These are phyloP conservation scores for Onychomys leucogaster DNA, from an alignment of 2,797 vertebrate species.

Conservation along the genomic window DNA sequence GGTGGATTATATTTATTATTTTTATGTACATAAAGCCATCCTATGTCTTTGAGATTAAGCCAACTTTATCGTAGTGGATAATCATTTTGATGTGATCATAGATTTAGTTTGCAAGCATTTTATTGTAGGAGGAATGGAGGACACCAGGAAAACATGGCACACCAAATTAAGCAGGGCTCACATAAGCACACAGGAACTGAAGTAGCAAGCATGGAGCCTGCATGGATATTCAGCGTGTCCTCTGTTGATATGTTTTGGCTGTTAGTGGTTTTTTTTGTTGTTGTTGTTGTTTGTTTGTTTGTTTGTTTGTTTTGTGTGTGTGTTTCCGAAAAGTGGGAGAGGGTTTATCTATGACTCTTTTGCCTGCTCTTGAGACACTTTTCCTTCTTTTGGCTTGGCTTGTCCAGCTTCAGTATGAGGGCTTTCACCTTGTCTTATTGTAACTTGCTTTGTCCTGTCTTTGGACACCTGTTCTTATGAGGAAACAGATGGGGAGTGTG, in stretches of 20 bases:
- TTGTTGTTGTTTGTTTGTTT: too few species aligned
- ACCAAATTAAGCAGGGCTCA: background rate
- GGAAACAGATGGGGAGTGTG: background rate
- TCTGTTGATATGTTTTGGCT: background rate
- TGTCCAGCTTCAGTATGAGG: background rate
- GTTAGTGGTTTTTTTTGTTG: too few species aligned
- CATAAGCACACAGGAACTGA: background rate
- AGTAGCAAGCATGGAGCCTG: background rate
- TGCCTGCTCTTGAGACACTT: background rate
- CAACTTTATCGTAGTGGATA: background rate
- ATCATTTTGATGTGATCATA: background rate
- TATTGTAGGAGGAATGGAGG: background rate
- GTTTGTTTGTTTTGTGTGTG: too few species aligned
- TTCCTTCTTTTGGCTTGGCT: background rate
- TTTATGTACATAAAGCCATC: background rate
- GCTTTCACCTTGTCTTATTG: background rate
- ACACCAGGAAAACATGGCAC: background rate
- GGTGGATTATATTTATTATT: background rate
- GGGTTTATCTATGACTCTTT: background rate
- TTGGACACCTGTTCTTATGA: background rate
- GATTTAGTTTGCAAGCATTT: background rate
- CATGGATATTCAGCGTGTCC: background rate
- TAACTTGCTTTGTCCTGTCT: background rate
- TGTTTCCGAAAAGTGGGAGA: background rate
- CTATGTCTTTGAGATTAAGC: background rate